phyloP scores from a whole-genome alignment of 1,140 invertebrate species.

The Diuraphis noxia region DNA sequence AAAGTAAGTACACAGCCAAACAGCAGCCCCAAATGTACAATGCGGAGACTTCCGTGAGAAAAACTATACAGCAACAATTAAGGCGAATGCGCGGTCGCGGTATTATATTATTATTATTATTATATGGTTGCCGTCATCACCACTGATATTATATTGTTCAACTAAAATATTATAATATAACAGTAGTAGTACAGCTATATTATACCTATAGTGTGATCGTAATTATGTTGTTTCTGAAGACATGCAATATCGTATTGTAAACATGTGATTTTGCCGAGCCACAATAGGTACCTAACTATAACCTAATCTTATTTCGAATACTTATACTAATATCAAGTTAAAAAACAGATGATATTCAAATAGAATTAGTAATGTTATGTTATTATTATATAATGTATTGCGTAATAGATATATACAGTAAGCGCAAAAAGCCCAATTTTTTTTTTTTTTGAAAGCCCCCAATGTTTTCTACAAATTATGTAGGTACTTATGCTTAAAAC shows the following conservation, averaged over 20 bases:
- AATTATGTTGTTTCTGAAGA: neutral
- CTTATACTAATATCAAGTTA: neutral
- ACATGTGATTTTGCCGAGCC: neutral
- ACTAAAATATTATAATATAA: neutral
- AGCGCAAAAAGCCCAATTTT: neutral
- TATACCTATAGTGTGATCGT: neutral
- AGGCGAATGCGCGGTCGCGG: neutral
- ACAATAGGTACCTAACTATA: neutral
- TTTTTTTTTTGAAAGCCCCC: neutral
- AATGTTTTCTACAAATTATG: neutral
- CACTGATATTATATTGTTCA: neutral
- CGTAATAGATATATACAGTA: neutral
- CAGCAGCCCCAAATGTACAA: neutral
- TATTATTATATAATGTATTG: no score
- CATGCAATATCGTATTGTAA: neutral
- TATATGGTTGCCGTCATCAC: no score
- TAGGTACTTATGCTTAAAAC: neutral
- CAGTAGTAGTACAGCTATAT: neutral
- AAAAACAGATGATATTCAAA: neutral
- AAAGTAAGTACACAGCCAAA: neutral
- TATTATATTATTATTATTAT: neutral
- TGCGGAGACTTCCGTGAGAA: slow-evolving; percentile 10
- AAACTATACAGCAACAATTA: neutral
- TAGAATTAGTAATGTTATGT: neutral
- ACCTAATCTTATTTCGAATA: neutral